Evolutionary conservation across 2,113 vertebrate species (phyloP), one percentile per base, ranked within the genome.

Genomic region (Oncorhynchus kisutch): DNA sequence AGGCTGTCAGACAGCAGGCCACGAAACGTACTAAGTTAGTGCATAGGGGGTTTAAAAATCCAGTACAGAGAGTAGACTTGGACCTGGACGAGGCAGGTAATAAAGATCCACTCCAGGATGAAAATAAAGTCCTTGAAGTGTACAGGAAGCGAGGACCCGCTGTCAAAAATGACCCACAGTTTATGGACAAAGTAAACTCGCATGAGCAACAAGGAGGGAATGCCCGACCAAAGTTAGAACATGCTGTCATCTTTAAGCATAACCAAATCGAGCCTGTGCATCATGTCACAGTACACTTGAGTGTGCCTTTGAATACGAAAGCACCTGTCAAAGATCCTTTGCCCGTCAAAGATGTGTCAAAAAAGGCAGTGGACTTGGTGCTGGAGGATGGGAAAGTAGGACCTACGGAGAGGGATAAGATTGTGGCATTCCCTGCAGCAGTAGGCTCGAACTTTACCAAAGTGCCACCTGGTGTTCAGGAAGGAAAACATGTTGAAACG

Each of bases 111-210:
- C 65, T 79, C 6, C 54, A 25, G 34, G 7, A 70, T 4, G 67
- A 18, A 1, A 22, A 39, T 59, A 80, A 78, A n/a, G 31, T 88
- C 1, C 75, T 66, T 7, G 51, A 85, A 5, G 85, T 89, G 18
- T 91, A 93, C 85, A 88, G 87, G 73, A 69, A 77, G 0, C 79
- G 79, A 59, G 73, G 51, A 54, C 51, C 51, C 3, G 51, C 51
- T 54, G 51, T 24, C 2, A 77, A 31, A 49, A 67, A 59, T 8
- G 69, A 39, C 3, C 25, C 67, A 0, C 39, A n/a, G 4, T 2
- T 81, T 31, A 70, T 24, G 45, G 57, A 45, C 39, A 45, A 77
- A 18, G 0, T 8, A 2, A 25, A 59, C 13, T 34, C 59, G 9
- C 3, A 69, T 3, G 3, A 72, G 14, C 22, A 66, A 14, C 3